Evolutionary conservation across 2,888 invertebrate species (phyloP).

Genomic region (Caenorhabditis afra): DNA sequence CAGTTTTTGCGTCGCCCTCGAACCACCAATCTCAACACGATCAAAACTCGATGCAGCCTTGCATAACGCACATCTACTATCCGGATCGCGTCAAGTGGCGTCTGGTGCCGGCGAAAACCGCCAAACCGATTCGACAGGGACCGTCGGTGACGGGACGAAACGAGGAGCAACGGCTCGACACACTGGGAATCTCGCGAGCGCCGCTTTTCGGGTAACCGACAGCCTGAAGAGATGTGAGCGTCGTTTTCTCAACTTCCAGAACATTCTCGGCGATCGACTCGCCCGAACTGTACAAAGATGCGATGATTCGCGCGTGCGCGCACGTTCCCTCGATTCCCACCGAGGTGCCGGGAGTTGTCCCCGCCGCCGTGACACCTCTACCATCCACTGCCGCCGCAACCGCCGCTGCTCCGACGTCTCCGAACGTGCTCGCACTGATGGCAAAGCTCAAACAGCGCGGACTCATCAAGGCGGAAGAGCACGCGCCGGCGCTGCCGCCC

Average conservation of each 20-base stretch:
- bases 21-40: background rate
- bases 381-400: background rate
- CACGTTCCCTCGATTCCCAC: slow-evolving; percentile 26
- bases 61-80: background rate
- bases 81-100: slow-evolving; percentile 14
- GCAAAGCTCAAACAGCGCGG: slow-evolving; percentile 41
- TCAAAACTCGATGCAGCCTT: background rate
- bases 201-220: slow-evolving; percentile 58
- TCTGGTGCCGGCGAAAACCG: slow-evolving; percentile 19
- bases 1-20: too few relatives aligned
- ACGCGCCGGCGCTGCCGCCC: background rate
- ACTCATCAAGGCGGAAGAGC: slow-evolving; percentile 9
- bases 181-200: slow-evolving; percentile 19
- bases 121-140: background rate
- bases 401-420: background rate
- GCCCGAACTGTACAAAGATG: slow-evolving; percentile 15
- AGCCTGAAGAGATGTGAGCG: background rate
- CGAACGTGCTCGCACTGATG: slow-evolving; percentile 17
- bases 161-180: slow-evolving; percentile 24
- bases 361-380: too few relatives aligned
- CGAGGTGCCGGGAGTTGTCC: too few relatives aligned
- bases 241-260: slow-evolving; percentile 8
- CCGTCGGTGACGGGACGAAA: slow-evolving; percentile 5
- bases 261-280: slow-evolving; percentile 26
- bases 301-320: slow-evolving; percentile 6